Conservation (phyloP, 1,140 invertebrate species). For the Aphaenogaster rudis region DNA sequence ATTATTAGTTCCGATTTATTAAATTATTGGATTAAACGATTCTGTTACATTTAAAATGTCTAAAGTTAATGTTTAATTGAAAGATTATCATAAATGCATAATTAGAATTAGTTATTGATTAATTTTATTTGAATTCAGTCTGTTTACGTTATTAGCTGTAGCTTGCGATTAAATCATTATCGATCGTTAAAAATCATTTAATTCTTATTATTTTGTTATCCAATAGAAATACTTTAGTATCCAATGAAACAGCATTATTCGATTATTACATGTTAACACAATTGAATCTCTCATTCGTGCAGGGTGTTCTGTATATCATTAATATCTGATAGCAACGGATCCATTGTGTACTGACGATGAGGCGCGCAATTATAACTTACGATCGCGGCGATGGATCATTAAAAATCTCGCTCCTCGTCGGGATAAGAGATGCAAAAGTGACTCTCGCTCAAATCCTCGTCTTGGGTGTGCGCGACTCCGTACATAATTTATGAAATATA, state of each 20-base stretch:
- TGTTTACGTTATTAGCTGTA: neutral
- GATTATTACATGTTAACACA: slow-evolving; percentile 13
- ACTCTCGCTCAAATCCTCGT: slow-evolving; percentile 16
- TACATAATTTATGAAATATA: slow-evolving; percentile 84
- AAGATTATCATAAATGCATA: neutral
- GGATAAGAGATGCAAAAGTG: neutral
- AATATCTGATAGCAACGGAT: slow-evolving; percentile 43
- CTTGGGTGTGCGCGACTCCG: slow-evolving; percentile 25
- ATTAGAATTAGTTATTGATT: neutral
- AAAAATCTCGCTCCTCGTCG: slow-evolving; percentile 11
- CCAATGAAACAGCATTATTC: slow-evolving; percentile 2
- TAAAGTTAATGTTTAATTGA: neutral
- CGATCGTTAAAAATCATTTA: neutral
- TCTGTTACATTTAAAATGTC: neutral
- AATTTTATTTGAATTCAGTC: neutral
- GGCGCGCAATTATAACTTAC: slow-evolving; percentile 53
- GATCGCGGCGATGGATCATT: slow-evolving; percentile 20
- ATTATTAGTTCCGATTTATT: neutral
- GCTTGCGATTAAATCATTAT: neutral
- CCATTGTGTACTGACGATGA: slow-evolving; percentile 45
- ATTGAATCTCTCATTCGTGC: slow-evolving; percentile 11
- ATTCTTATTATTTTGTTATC: neutral
- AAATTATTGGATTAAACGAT: neutral
- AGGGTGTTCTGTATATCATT: slow-evolving; percentile 40
- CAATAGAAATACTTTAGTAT: neutral